Base-by-base conservation (phyloP, 2,888 invertebrate genomes). In the Ormyrus pomaceus region DNA sequence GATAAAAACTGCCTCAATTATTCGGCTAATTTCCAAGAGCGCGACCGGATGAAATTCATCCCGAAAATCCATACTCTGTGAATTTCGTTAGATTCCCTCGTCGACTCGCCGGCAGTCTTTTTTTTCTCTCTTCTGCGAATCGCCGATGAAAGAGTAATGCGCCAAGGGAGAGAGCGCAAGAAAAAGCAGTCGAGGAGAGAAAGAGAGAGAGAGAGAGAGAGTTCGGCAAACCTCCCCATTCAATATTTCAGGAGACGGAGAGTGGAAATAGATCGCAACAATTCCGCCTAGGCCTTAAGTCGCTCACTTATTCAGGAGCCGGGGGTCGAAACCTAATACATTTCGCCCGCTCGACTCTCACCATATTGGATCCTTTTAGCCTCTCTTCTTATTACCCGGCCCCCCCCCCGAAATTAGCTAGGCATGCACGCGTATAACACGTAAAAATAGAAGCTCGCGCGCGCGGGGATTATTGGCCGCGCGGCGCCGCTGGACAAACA, bases 191-290 rank as follows among this genome's bases (percentile, higher is more conserved):
- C 56, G 64, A 2, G 48, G 34, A 34, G 56, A 51, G 50, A 5
- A n/a, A 8, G n/a, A 9, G 45, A 13, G 7, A 5, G 45, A 8
- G n/a, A 9, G 45, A 13, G 7, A 34, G 11, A 34, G 10, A 58
- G 53, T 69, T 53, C 56, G 68, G 56, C 78, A 61, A 73, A 50
- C 61, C 66, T 62, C 62, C 8, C 13, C 34, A 53, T 69, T 81
- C 53, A 77, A 80, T 77, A 80, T 73, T 80, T 80, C 48, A 80
- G 64, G 19, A 34, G 48, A 46, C 55, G 6, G 64, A 19, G 19
- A 77, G 80, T 69, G 73, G 69, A 77, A 80, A 80, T 80, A 80
- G 73, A 80, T 77, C 66, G 69, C 71, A 72, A 75, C 69, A 46
- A 69, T 72, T 75, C 71, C n/a, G 59, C 46, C 11, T 65, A 79